These are phyloP conservation scores for Brotula barbata DNA, from an alignment of 2,797 vertebrate genomes.

Conservation along the genomic window DNA sequence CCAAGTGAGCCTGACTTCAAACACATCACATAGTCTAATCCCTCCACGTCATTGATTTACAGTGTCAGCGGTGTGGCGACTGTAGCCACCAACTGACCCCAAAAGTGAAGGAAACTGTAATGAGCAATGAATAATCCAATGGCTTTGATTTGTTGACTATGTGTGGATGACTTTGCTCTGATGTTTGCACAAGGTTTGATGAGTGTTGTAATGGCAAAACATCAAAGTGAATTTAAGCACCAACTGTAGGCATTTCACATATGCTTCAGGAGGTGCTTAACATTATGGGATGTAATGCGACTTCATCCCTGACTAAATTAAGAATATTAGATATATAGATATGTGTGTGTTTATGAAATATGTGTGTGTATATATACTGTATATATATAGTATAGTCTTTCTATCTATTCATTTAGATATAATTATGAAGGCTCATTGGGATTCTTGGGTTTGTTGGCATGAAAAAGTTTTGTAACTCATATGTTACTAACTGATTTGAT, in stretches of 20 bases:
- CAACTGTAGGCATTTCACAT: background rate
- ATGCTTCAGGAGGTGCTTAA: background rate
- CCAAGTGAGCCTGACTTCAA: slow-evolving; percentile 32
- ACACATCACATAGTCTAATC: slow-evolving; percentile 33
- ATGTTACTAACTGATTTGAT: too few relatives aligned
- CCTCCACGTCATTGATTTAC: slow-evolving; percentile 40
- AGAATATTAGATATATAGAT: too few relatives aligned
- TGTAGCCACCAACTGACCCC: slow-evolving; percentile 24
- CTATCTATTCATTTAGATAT: too few relatives aligned
- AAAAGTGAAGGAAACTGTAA: slow-evolving; percentile 40
- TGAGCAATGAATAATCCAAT: slow-evolving; percentile 30
- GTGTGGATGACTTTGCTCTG: slow-evolving; percentile 41
- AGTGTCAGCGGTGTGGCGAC: slow-evolving; percentile 18
- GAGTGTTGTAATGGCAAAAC: slow-evolving; percentile 18
- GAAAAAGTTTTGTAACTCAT: too few relatives aligned
- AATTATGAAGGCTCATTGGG: too few relatives aligned
- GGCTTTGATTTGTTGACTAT: slow-evolving; percentile 52
- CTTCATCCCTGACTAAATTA: too few relatives aligned
- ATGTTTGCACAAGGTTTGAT: slow-evolving; percentile 29
- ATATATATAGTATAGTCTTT: too few relatives aligned
- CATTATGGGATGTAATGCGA: too few relatives aligned
- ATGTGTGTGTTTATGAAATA: too few relatives aligned
- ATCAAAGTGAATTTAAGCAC: background rate
- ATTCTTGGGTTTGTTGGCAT: too few relatives aligned
- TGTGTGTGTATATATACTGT: too few relatives aligned